Evolutionary conservation across 2,888 invertebrate species (phyloP), one percentile per base, ranked within the genome.

Genomic region (Torymus aiolomorphi): DNA sequence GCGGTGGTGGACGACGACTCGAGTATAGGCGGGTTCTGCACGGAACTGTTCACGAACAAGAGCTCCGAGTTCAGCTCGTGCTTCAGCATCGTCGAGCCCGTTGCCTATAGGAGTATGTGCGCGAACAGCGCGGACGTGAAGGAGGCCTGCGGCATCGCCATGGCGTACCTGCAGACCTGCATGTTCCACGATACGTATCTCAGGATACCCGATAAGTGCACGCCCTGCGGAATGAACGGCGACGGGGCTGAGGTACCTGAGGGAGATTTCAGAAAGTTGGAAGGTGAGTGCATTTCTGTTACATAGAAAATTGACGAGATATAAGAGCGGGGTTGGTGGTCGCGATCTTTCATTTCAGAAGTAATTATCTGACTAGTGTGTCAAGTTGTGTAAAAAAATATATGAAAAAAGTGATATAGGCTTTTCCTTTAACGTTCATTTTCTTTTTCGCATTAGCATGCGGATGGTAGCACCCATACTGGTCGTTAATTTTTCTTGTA

Each of bases 121-220:
- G 84, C 91, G 51, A 91, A 92, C 51, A 93, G 94, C 82, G 92
- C 87, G 31, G 91, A 90, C 79, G 90, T 91, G 65, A 88, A 80
- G 85, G 92, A 86, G 56, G 92, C 94, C n/a, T 98, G 98, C 87
- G 93, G 94, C 0, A 92, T 96, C 0, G 96, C 96, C 2, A 92
- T 95, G 85, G 94, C 96, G 0, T 98, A 98, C 90, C 94, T 95
- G 83, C 94, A 95, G 86, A 93, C 95, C 76, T 98, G 98, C 88
- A 91, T 92, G 56, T 93, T 93, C 82, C 92, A 94, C 63, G 95
- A 95, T 87, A 94, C 95, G 66, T 95, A 95, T 61, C 92, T 96
- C 51, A 93, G 95, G 84, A 94, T 96, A 84, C 97, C 97, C 0
- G 95, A 95, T 85, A 93, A 92, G 83, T 97, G 97, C 88, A 93